A percentile compares a stretch with the other conserved stretches of the same genome.
phyloP scores from a whole-genome alignment of 2,797 vertebrate species.

The Hippocampus kuda region DNA sequence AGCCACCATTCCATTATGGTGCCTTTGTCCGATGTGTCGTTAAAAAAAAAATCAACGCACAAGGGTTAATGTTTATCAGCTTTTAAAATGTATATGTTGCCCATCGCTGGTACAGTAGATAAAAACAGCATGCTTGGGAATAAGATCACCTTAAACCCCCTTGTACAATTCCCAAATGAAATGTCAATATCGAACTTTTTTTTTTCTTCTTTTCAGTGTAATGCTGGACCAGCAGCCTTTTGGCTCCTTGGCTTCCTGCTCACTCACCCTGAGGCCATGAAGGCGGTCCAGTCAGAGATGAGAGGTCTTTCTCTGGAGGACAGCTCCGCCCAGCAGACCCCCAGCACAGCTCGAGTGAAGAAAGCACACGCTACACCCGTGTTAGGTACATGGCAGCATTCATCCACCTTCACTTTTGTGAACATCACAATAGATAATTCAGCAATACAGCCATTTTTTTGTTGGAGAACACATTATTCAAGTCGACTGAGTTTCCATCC shows the following conservation, averaged over 20 bases:
- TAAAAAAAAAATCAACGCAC: too few relatives aligned
- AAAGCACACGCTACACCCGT: slow-evolving; percentile 50
- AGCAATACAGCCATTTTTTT: background rate
- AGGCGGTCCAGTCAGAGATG: slow-evolving; percentile 68
- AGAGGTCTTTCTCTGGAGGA: slow-evolving; percentile 25
- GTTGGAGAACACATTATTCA: slow-evolving; percentile 7
- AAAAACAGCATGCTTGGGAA: background rate
- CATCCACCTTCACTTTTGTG: background rate
- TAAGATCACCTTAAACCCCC: too few relatives aligned
- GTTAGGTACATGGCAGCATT: slow-evolving; percentile 60
- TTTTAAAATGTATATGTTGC: too few relatives aligned
- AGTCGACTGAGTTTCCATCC: slow-evolving; percentile 33
- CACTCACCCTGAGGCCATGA: slow-evolving; percentile 72
- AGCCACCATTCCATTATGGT: too few relatives aligned
- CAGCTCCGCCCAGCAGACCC: slow-evolving; percentile 29
- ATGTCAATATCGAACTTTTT: background rate
- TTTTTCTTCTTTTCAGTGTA: slow-evolving; percentile 58
- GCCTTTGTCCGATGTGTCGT: too few relatives aligned
- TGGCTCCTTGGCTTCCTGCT: slow-evolving; percentile 83
- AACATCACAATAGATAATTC: background rate
- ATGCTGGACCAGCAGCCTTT: slow-evolving; percentile 75
- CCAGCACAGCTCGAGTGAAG: slow-evolving; percentile 25
- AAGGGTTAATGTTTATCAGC: too few relatives aligned
- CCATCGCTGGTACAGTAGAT: too few relatives aligned
- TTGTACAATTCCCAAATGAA: background rate